Percentiles rank a stretch among this genome's conserved stretches.
These are phyloP conservation scores for Mythimna ferrago DNA, from an alignment of 2,888 invertebrate species.

Conservation along the genomic window DNA sequence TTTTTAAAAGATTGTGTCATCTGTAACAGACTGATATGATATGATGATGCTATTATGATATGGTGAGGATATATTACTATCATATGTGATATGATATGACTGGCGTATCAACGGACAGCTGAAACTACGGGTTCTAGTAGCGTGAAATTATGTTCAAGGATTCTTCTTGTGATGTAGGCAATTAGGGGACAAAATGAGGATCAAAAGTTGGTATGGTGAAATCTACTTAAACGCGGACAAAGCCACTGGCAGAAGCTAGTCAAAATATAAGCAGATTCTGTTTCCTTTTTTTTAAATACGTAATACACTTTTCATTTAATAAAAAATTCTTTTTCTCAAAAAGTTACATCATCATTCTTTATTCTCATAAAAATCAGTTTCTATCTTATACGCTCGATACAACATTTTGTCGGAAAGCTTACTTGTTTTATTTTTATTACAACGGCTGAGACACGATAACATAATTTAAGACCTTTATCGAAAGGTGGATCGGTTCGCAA, in stretches of 20 bases:
- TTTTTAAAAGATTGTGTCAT: constrained; percentile 2
- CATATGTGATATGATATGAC: too few species aligned
- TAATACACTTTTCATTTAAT: constrained; percentile 9
- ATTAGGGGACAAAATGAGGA: too few species aligned
- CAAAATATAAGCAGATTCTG: neutral
- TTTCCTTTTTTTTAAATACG: neutral
- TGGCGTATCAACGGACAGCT: too few species aligned
- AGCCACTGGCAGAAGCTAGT: too few species aligned
- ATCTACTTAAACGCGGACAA: too few species aligned
- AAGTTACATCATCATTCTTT: constrained; percentile 43
- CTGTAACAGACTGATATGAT: too few species aligned
- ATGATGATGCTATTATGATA: too few species aligned
- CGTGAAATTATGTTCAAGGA: too few species aligned
- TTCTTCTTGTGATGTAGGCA: too few species aligned
- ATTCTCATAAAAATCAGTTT: constrained; percentile 58
- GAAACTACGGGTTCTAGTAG: too few species aligned
- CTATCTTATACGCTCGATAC: constrained; percentile 61
- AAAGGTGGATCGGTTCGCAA: constrained; percentile 70
- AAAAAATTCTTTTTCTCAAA: constrained; percentile 12
- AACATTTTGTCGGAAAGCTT: constrained; percentile 63
- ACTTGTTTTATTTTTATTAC: constrained; percentile 75
- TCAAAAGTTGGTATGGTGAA: too few species aligned
- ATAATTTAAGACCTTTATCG: constrained; percentile 81
- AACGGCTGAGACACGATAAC: constrained; percentile 75
- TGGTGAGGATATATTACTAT: too few species aligned